Percentiles rank a stretch among this genome's conserved stretches.
Conservation (phyloP, 37 sponge, comb jelly and placozoan species). For the Cliona cf. orientalis region DNA sequence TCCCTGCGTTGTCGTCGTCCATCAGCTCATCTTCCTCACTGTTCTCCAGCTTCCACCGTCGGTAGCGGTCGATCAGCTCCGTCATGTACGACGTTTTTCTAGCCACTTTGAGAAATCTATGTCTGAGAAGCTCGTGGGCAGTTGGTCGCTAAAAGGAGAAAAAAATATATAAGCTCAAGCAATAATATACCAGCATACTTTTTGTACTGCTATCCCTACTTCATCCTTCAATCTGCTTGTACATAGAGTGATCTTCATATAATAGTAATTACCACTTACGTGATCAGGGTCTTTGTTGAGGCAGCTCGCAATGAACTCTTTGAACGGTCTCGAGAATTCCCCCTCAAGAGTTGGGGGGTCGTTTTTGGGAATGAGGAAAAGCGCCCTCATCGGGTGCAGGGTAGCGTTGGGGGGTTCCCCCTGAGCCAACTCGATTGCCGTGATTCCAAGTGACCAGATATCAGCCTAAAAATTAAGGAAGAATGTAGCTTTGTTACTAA, state of each 20-base stretch:
- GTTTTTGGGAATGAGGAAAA: constrained; percentile 97
- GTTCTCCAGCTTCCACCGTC: constrained; percentile 69
- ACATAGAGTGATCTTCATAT: not conserved
- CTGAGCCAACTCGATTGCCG: constrained; percentile 96
- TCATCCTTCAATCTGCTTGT: not conserved
- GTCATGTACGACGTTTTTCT: constrained; percentile 84
- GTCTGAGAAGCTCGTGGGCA: constrained; percentile 87
- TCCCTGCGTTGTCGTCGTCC: not conserved
- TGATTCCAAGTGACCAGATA: constrained; percentile 99
- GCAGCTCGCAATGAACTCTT: constrained; percentile 96
- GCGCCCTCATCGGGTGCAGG: constrained; percentile 98
- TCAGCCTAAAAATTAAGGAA: constrained; percentile 74
- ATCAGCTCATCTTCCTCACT: constrained; percentile 41
- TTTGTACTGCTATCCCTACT: too few species aligned
- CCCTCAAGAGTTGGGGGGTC: constrained; percentile 93
- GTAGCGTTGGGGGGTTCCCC: constrained; percentile 96
- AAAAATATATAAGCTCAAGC: not conserved
- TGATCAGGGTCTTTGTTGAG: constrained; percentile 95
- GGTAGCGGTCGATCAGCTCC: constrained; percentile 84
- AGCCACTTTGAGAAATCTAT: constrained; percentile 80
- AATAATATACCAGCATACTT: not conserved
- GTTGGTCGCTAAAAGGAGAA: constrained; percentile 73
- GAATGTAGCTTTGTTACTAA: too few species aligned
- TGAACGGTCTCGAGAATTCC: constrained; percentile 88
- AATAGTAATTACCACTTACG: constrained; percentile 54